A percentile compares a stretch with the other conserved stretches of the same genome.
These are phyloP conservation scores for Pelobates cultripes DNA, from an alignment of 2,797 vertebrate genomes.

Conservation along the genomic window DNA sequence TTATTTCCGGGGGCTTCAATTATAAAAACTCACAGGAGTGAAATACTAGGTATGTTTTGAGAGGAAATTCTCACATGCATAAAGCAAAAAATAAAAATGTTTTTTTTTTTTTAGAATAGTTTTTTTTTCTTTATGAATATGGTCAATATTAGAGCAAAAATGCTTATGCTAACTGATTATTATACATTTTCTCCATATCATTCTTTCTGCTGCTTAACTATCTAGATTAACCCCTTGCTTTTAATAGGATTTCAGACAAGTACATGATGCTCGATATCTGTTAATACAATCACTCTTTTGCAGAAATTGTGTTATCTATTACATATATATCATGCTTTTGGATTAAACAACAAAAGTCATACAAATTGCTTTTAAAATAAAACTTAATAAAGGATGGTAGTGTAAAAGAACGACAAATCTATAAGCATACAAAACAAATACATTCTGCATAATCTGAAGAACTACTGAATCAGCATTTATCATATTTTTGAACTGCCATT, in stretches of 20 bases:
- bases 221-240: not conserved
- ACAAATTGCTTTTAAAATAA: slow-evolving; percentile 41
- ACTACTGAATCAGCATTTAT: slow-evolving; percentile 41
- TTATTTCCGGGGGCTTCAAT: too few relatives aligned
- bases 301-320: slow-evolving; percentile 22
- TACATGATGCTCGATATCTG: slow-evolving; percentile 31
- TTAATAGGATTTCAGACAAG: not conserved
- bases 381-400: slow-evolving; percentile 8
- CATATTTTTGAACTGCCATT: slow-evolving; percentile 22
- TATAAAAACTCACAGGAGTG: too few relatives aligned
- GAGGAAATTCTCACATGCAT: too few relatives aligned
- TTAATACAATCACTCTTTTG: slow-evolving; percentile 7
- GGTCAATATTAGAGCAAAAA: not conserved
- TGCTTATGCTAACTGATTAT: not conserved
- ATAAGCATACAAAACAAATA: slow-evolving; percentile 58
- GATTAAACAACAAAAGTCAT: slow-evolving; percentile 53
- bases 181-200: not conserved
- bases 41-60: too few relatives aligned
- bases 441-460: slow-evolving; percentile 60
- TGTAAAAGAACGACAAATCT: slow-evolving; percentile 54
- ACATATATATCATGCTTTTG: slow-evolving; percentile 48
- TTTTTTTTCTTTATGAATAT: too few relatives aligned
- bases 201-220: not conserved
- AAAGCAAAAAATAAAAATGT: too few relatives aligned
- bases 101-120: too few relatives aligned